Evolutionary conservation across 2,113 vertebrate genomes (phyloP).

Genomic region (Festucalex cinctus): DNA sequence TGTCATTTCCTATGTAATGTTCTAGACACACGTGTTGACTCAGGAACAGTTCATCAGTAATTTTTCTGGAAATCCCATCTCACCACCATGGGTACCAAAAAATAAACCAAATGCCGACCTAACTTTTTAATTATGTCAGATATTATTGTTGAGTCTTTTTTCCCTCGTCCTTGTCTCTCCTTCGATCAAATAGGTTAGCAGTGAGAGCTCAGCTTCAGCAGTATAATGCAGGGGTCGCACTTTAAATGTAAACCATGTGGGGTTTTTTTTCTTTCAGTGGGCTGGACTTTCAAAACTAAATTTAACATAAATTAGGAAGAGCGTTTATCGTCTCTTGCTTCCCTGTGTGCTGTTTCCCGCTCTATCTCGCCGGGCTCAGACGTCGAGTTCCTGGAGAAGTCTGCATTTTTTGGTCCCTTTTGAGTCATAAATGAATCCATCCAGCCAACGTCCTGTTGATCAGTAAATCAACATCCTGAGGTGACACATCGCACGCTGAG

Average conservation of each 20-base stretch:
- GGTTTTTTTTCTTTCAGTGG: conserved; percentile 43
- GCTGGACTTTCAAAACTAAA: conserved; percentile 46
- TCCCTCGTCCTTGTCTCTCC: conserved; percentile 21
- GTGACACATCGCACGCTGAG: conserved; percentile 31
- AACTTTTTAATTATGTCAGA: background rate
- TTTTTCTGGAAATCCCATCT: conserved; percentile 1
- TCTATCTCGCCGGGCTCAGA: conserved; percentile 15
- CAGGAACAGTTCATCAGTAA: background rate
- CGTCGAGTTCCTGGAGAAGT: conserved; percentile 3
- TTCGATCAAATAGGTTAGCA: conserved; percentile 58
- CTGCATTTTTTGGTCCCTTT: conserved; percentile 1
- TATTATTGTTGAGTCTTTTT: conserved; percentile 8
- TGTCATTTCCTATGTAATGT: background rate
- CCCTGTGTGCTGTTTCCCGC: conserved; percentile 13
- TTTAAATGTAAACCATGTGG: conserved; percentile 66
- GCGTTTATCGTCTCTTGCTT: conserved; percentile 31
- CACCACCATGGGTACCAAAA: background rate
- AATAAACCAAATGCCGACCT: background rate
- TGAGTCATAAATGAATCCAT: conserved; percentile 26
- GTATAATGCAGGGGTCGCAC: conserved; percentile 49
- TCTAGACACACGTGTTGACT: background rate
- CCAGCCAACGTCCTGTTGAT: conserved; percentile 10
- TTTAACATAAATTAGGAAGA: conserved; percentile 48
- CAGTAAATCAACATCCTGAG: conserved; percentile 31
- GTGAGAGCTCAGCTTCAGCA: conserved; percentile 54